A percentile compares a stretch with the other conserved stretches of the same genome.
These are phyloP conservation scores for Brenthis hecate DNA, from an alignment of 2,888 invertebrate species.

Conservation along the genomic window DNA sequence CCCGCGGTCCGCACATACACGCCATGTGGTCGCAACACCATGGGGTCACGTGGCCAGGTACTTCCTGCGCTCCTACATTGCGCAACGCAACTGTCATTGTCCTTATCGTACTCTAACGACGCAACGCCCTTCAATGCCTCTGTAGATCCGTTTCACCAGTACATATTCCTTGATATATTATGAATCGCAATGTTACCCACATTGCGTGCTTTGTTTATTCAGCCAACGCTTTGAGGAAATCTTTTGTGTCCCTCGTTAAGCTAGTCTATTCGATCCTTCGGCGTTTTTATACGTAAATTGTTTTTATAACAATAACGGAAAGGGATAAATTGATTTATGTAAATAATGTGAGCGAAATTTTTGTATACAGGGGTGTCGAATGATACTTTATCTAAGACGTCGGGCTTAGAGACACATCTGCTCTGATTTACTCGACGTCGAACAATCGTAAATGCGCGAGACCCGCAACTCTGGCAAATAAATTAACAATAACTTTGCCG, in stretches of 20 bases:
- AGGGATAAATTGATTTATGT: conserved; percentile 60
- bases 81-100: conserved; percentile 50
- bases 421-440: conserved; percentile 64
- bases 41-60: conserved; percentile 70
- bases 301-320: conserved; percentile 48
- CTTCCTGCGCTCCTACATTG: conserved; percentile 61
- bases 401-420: conserved; percentile 68
- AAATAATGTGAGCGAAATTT: conserved; percentile 54
- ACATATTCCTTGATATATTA: conserved; percentile 13
- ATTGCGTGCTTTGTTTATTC: conserved; percentile 15
- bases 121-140: conserved; percentile 33
- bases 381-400: conserved; percentile 56
- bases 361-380: conserved; percentile 53
- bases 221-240: background rate
- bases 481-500: conserved; percentile 68
- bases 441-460: conserved; percentile 57
- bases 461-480: conserved; percentile 61
- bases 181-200: conserved; percentile 24
- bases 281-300: conserved; percentile 53
- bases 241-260: conserved; percentile 16
- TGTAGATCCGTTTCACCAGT: conserved; percentile 22
- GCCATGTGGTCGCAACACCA: conserved; percentile 61
- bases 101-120: conserved; percentile 35
- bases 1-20: conserved; percentile 47
- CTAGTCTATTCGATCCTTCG: conserved; percentile 23